Evolutionary conservation across 2,888 invertebrate genomes (phyloP), one percentile per base, ranked within the genome.

Genomic region (Ormyrus rosae): DNA sequence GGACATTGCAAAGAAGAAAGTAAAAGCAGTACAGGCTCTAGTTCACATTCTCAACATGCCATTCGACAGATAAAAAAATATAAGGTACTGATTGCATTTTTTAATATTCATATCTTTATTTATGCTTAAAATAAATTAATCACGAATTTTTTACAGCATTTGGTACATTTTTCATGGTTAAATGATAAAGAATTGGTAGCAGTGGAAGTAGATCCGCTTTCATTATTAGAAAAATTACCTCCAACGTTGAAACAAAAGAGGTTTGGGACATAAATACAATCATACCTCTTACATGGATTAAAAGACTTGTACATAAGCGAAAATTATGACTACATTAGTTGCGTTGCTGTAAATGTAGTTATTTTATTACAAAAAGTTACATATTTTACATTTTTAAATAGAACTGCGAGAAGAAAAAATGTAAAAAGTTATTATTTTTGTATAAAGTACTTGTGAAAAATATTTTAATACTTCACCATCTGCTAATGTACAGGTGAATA

Each of bases 191-290:
- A 96, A 91, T 92, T 97, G 85, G 94, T 97, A 6, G 93, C 94
- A 0, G 93, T 97, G 50, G 96, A 97, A 90, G 93, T 96, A 2
- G 94, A 94, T 85, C 95, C 96, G 0, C 91, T 94, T 68, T 93
- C 94, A 78, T 92, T 97, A 61, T 91, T 94, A 7, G 93, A 95
- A 69, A 93, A 95, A 85, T 91, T 97, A 76, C 97, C 97, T 10
- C 93, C 95, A 6, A 93, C 94, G 4, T 92, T 95, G 73, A 92
- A 92, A 84, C 93, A 93, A 89, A 95, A 95, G 88, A 93, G 92
- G 83, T 96, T 94, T 87, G 95, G 82, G 5, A 81, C 79, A 61
- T 82, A 76, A 80, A 81, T 73, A n/a, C 5, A 69, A 72, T 56
- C 19, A 67, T 19, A 45, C 9, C 48, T n/a, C 13, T 68, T 50